These are phyloP conservation scores for Hirtodrosophila trivittata DNA, from an alignment of 2,888 invertebrate species.

Conservation along the genomic window DNA sequence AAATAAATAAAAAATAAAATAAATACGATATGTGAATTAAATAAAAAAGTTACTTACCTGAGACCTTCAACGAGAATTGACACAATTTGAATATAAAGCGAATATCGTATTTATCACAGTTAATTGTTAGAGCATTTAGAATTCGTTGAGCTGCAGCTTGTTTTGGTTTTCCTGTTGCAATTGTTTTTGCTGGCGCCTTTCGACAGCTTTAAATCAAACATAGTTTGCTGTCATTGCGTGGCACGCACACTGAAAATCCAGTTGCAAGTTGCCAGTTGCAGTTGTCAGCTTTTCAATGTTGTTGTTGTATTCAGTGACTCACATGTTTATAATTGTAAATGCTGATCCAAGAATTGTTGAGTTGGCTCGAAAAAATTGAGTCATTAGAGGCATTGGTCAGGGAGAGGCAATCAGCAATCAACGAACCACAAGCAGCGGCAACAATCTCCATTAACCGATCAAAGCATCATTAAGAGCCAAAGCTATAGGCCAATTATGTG, in stretches of 20 bases:
- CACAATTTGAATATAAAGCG: too few relatives aligned
- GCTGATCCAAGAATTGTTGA: conserved; percentile 38
- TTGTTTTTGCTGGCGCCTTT: conserved; percentile 45
- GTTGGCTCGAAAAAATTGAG: conserved; percentile 67
- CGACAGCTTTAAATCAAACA: conserved; percentile 69
- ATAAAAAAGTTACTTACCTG: too few relatives aligned
- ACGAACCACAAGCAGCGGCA: conserved; percentile 36
- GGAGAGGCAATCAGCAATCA: conserved; percentile 47
- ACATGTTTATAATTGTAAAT: conserved; percentile 61
- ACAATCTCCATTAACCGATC: conserved; percentile 52
- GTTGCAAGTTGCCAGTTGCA: conserved; percentile 20
- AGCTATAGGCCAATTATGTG: conserved; percentile 39
- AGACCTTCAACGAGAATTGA: too few relatives aligned
- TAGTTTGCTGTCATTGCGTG: conserved; percentile 64
- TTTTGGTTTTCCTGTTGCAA: conserved; percentile 20
- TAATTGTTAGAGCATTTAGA: conserved; percentile 9
- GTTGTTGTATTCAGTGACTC: conserved; percentile 44
- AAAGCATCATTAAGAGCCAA: conserved; percentile 46
- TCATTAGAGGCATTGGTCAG: conserved; percentile 66
- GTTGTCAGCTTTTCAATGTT: conserved; percentile 21
- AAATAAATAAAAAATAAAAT: too few relatives aligned
- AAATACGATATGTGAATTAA: too few relatives aligned
- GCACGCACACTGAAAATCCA: conserved; percentile 49
- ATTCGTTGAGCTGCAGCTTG: conserved; percentile 5
- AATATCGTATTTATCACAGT: too few relatives aligned